Evolutionary conservation across 2,888 invertebrate species (phyloP).

Genomic region (Hanleya hanleyi): DNA sequence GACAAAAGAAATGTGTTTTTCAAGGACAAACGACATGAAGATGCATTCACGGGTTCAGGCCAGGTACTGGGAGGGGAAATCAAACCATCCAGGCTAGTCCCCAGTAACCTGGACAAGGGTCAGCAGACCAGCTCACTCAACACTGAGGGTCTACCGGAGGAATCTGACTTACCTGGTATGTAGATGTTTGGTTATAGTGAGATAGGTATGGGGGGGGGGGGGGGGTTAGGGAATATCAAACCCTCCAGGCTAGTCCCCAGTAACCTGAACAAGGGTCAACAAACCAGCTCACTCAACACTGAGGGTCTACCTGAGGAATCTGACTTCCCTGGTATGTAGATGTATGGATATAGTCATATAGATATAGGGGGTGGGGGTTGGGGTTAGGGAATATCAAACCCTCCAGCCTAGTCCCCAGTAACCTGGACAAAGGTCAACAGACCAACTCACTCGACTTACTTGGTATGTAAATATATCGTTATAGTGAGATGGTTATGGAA

Average conservation of each 20-base stretch:
- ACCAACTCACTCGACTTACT: no score
- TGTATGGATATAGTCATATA: no score
- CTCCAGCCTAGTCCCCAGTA: slow-evolving; percentile 63
- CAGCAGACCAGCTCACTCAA: background rate
- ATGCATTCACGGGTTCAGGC: slow-evolving; percentile 62
- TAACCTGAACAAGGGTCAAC: slow-evolving; percentile 35
- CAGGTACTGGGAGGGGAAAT: slow-evolving; percentile 67
- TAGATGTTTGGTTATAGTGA: no score
- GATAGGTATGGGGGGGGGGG: no score
- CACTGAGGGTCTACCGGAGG: background rate
- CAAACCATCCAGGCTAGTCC: slow-evolving; percentile 65
- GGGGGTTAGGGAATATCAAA: slow-evolving; percentile 64
- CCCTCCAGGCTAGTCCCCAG: slow-evolving; percentile 66
- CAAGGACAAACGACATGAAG: slow-evolving; percentile 48
- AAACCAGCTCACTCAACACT: background rate
- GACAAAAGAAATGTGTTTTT: slow-evolving; percentile 64
- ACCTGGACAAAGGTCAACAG: slow-evolving; percentile 32
- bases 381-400: slow-evolving; percentile 66
- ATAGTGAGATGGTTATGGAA: no score
- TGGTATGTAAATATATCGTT: no score
- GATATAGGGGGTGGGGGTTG: no score
- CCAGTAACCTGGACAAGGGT: slow-evolving; percentile 43
- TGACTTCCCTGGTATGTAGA: slow-evolving; percentile 1
- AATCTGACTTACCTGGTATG: slow-evolving; percentile 1
- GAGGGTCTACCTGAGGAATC: background rate